Percentiles rank a stretch among this genome's conserved stretches.
These are phyloP conservation scores for Mirounga angustirostris DNA, from an alignment of 2,113 vertebrate genomes.

Conservation along the genomic window DNA sequence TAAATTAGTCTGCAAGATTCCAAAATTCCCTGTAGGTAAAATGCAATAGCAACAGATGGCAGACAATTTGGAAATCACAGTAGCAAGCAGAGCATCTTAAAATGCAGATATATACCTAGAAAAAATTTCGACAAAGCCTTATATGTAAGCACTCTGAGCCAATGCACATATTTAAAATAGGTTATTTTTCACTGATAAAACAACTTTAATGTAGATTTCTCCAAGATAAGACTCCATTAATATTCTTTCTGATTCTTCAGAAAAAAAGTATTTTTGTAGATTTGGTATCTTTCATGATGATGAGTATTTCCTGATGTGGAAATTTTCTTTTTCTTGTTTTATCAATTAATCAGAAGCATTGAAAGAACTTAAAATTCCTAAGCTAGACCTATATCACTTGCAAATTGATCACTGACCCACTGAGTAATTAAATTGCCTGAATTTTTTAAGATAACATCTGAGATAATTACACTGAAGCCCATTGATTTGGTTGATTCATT, in stretches of 20 bases:
- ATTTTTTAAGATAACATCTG: not conserved
- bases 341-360: not conserved
- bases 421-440: not conserved
- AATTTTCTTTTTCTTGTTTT: slow-evolving; percentile 33
- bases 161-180: not conserved
- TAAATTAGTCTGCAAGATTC: slow-evolving; percentile 58
- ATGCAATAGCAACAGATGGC: not conserved
- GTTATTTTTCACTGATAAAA: not conserved
- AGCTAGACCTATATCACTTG: not conserved
- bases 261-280: not conserved
- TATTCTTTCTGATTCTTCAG: slow-evolving; percentile 44
- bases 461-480: not conserved
- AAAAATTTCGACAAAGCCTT: slow-evolving; percentile 11
- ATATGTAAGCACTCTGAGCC: not conserved
- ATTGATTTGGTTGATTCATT: not conserved
- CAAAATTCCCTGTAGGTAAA: slow-evolving; percentile 57
- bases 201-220: slow-evolving; percentile 35
- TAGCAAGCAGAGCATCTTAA: slow-evolving; percentile 51
- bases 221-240: not conserved
- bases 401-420: not conserved
- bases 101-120: slow-evolving; percentile 40
- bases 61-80: slow-evolving; percentile 35
- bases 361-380: not conserved
- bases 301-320: not conserved
- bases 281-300: not conserved